Evolutionary conservation across 2,797 vertebrate species (phyloP).

Genomic region (Cyclura pinguis): DNA sequence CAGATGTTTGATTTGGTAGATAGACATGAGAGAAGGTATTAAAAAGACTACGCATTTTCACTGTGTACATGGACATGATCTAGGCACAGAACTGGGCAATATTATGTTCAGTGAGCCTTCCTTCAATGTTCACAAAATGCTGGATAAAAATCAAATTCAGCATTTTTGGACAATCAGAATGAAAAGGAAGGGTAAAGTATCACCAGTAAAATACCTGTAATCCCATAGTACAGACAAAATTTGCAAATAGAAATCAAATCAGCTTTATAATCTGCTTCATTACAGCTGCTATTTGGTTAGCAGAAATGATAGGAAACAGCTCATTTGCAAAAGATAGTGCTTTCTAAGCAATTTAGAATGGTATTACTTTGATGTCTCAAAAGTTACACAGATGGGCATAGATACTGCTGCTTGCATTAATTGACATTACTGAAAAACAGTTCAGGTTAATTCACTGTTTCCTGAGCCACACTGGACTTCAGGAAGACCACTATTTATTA

Average conservation of each 20-base stretch:
- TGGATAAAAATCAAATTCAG: slow-evolving; percentile 15
- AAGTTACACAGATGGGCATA: slow-evolving; percentile 22
- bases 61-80: slow-evolving; percentile 6
- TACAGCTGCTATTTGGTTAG: slow-evolving; percentile 64
- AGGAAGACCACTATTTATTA: slow-evolving; percentile 60
- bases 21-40: slow-evolving; percentile 1
- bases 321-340: slow-evolving; percentile 38
- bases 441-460: slow-evolving; percentile 27
- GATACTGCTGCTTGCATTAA: slow-evolving; percentile 39
- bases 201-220: slow-evolving; percentile 36
- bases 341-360: slow-evolving; percentile 27
- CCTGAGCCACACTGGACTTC: slow-evolving; percentile 48
- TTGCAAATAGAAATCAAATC: slow-evolving; percentile 68
- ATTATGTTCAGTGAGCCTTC: slow-evolving; percentile 1
- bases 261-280: slow-evolving; percentile 63
- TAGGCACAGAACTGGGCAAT: slow-evolving; percentile 43
- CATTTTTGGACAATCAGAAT: slow-evolving; percentile 38
- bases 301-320: slow-evolving; percentile 23
- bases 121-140: background rate
- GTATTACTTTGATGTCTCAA: background rate
- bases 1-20: slow-evolving; percentile 55
- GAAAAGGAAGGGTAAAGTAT: slow-evolving; percentile 22
- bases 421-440: slow-evolving; percentile 4
- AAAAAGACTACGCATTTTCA: background rate
- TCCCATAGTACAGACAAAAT: slow-evolving; percentile 55